Base-by-base conservation (phyloP, 2,113 vertebrate species). In the Platichthys flesus region DNA sequence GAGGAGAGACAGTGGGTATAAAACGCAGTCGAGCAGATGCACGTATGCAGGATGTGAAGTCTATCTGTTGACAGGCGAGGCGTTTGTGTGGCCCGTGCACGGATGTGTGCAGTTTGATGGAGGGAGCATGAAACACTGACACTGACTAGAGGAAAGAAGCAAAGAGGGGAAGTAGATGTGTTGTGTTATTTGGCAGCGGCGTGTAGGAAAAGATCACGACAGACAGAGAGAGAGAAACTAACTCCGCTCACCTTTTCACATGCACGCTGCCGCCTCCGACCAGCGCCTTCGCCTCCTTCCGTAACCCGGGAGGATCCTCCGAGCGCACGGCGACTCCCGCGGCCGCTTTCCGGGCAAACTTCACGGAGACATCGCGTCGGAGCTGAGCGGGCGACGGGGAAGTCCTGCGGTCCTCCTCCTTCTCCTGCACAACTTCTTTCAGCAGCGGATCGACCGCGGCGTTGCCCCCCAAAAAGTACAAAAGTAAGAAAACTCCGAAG, bases 401-500 rank as follows among this genome's bases (percentile, higher is more conserved):
- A 71, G 80, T 78, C 71, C 80, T 88, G 10, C 82, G 26, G 28
- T 57, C 58, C 59, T 58, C 10, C 54, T 2, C 7, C 61, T 28
- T 21, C 49, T 84, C 21, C 49, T 85, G 71, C 9, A 21, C 79
- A 92, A 92, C 92, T 91, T 90, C 87, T 83, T 49, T 81, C 55
- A 86, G 57, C 79, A 83, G 90, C 71, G 90, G 92, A 64, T 93
- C 93, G 74, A 94, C 93, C 71, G 88, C 91, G 67, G 82, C 77
- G 51, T 91, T 94, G 35, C 93, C 90, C 83, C 93, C 93, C 61
- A 85, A 93, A 91, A 94, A 94, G 94, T 95, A 94, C 77, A 95
- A 83, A 94, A 95, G 94, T 94, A 95, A 82, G 58, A 94, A 93
- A 94, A 95, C 82, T 94, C 93, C 94, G 20, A 94, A 88, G 65